A percentile compares a stretch with the other conserved stretches of the same genome.
Conservation (phyloP, 2,888 invertebrate genomes). For the Lordiphosa fenestrarum region DNA sequence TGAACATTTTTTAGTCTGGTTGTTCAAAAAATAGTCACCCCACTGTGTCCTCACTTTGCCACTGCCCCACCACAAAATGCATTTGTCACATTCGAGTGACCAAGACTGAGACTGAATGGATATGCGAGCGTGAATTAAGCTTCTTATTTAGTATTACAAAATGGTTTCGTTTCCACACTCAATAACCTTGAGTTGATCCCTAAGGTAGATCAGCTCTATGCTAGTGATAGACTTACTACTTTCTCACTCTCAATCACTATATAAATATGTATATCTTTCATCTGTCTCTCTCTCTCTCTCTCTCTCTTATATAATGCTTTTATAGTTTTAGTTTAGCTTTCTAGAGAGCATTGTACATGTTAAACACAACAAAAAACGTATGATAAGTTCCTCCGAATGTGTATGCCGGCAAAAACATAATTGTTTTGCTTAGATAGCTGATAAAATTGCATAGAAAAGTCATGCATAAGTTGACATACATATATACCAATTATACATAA, state of each 20-base stretch:
- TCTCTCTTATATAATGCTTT: constrained; percentile 28
- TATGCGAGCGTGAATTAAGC: constrained; percentile 33
- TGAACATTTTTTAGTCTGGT: no score
- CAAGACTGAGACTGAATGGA: constrained; percentile 49
- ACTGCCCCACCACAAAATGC: constrained; percentile 7
- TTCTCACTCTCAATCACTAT: constrained; percentile 5
- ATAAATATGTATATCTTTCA: constrained; percentile 5
- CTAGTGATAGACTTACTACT: constrained; percentile 67
- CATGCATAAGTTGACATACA: constrained; percentile 29
- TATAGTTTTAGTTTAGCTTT: constrained; percentile 46
- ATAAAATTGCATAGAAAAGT: constrained; percentile 22
- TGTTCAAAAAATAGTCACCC: no score
- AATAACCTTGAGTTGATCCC: constrained; percentile 24
- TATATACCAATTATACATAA: constrained; percentile 22
- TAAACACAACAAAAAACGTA: constrained; percentile 50
- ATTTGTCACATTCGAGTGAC: constrained; percentile 43
- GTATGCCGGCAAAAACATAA: constrained; percentile 35
- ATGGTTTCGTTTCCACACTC: constrained; percentile 45
- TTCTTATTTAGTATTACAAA: constrained; percentile 25
- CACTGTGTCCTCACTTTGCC: no score
- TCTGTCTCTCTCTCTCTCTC: not conserved
- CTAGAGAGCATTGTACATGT: constrained; percentile 62
- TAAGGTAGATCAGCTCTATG: constrained; percentile 41
- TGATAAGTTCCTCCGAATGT: constrained; percentile 69
- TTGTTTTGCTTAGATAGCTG: constrained; percentile 23